These are phyloP conservation scores for Thysanoteuthis rhombus DNA, from an alignment of 2,888 invertebrate species.

Conservation along the genomic window DNA sequence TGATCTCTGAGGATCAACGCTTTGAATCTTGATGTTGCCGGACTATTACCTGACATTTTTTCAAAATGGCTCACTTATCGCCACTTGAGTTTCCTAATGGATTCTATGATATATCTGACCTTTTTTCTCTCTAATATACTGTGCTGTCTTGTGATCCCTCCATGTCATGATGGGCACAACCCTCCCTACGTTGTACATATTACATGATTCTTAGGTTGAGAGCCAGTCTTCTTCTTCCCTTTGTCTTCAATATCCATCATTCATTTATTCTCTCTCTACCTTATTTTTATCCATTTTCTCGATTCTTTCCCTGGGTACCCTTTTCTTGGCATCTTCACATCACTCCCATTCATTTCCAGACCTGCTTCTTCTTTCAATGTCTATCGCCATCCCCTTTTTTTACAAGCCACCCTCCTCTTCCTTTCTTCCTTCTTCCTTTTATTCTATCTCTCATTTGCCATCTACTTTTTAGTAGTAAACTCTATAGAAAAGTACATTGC, in stretches of 20 bases:
- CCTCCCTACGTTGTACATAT: no score
- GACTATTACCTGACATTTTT: no score
- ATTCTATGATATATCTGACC: no score
- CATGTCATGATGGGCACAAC: no score
- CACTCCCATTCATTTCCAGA: not conserved
- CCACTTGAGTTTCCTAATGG: no score
- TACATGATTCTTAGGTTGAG: no score
- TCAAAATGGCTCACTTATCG: no score
- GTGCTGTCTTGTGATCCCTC: no score
- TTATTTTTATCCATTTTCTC: not conserved
- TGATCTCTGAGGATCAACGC: no score
- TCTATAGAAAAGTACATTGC: not conserved
- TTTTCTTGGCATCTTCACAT: not conserved
- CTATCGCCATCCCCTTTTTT: not conserved
- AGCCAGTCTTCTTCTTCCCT: no score
- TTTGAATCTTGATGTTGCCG: no score
- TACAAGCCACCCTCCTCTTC: not conserved
- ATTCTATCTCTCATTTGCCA: not conserved
- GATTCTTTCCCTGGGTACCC: not conserved
- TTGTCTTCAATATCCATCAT: not conserved
- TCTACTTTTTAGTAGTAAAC: not conserved
- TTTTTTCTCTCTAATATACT: no score
- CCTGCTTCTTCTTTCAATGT: not conserved
- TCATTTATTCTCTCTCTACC: not conserved
- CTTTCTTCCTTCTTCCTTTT: not conserved